Base-by-base conservation (phyloP, 92 coral and sea anemone genomes). In the Porites evermanni region DNA sequence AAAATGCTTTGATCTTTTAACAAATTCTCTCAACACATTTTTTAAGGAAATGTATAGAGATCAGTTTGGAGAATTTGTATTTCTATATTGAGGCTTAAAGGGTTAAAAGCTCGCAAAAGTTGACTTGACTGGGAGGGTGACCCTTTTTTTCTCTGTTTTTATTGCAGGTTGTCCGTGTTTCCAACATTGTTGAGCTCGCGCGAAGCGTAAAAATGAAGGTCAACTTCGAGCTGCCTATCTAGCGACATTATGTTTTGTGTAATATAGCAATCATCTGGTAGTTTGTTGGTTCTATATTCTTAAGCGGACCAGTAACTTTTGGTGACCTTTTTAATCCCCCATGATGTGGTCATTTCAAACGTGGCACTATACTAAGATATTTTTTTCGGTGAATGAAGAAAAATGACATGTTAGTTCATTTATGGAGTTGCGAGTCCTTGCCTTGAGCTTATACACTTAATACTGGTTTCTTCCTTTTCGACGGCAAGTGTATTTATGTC, bases 101-200 rank as follows among this genome's bases (percentile, higher is more conserved):
- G 32, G 32, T 29, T 29, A 29, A 29, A 29, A 29, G 32, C 32
- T 29, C 16, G 14, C 60, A 8, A 54, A 54, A 54, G 12, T 9
- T 54, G 11, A 54, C 60, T 13, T 0, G 16, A 14, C 16, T 10
- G 12, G 61, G 4, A 11, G 16, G 12, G 12, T 56, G 12, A 56
- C 16, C 67, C 4, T 3, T 11, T 17, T 73, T 51, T 47, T n/a
- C 14, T 50, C 23, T 59, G 38, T 80, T 73, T 88, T 26, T 14
- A 54, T 53, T 65, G 13, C 90, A 97, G 99, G 99, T 95, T 53
- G 96, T 95, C 4, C 98, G 99, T 52, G 95, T 97, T 68, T 86
- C 98, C 70, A 97, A 97, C 82, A 97, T 97, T 84, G 93, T 97
- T 58, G 99, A 97, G 80, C 92, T 97, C 66, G 99, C 99, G 32